These are phyloP conservation scores for Rhabdophis nuchalis DNA, from an alignment of 2,797 vertebrate species.

Conservation along the genomic window DNA sequence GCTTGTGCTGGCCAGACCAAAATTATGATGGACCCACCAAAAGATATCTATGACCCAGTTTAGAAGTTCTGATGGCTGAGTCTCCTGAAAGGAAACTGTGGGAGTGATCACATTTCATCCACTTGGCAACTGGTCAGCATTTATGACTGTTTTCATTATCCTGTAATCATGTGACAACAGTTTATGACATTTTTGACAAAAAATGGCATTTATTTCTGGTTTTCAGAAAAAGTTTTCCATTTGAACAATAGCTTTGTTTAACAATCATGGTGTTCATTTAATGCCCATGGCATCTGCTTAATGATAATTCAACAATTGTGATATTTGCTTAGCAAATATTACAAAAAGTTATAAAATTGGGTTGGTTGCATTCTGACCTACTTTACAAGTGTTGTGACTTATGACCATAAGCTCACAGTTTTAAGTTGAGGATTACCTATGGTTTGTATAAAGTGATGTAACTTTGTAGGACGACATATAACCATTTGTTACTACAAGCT, in stretches of 20 bases:
- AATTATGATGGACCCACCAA: no score
- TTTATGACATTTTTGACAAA: background rate
- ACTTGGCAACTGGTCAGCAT: background rate
- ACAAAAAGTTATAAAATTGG: background rate
- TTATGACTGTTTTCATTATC: background rate
- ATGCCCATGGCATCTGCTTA: background rate
- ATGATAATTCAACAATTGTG: background rate
- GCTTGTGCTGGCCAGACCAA: no score
- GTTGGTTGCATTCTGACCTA: background rate
- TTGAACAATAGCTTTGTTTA: background rate
- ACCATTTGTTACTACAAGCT: background rate
- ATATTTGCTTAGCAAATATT: background rate
- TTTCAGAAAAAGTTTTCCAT: background rate
- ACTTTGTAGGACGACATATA: background rate
- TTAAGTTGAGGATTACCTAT: background rate
- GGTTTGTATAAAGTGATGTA: background rate
- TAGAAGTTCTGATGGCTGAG: background rate
- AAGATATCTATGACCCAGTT: background rate
- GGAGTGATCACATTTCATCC: background rate
- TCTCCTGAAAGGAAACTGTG: background rate
- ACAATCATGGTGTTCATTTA: background rate
- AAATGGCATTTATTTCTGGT: background rate
- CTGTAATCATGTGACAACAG: background rate
- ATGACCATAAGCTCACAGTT: background rate
- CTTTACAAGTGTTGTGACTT: background rate